Conservation (phyloP, 2,113 vertebrate species). For the Marmota monax region DNA sequence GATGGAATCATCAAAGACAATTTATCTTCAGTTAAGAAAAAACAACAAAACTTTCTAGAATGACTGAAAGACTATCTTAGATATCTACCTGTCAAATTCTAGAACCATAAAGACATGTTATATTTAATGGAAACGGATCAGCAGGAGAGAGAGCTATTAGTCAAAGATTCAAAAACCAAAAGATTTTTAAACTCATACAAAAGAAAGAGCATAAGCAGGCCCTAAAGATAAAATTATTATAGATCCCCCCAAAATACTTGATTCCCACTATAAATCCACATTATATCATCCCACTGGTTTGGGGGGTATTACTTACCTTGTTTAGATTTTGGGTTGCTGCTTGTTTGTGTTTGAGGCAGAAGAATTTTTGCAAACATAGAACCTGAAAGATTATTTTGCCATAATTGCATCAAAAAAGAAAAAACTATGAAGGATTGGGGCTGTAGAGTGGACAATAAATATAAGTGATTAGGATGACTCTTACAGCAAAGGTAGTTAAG, state of each 20-base stretch:
- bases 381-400: slow-evolving; percentile 28
- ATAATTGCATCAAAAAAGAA: background rate
- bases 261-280: slow-evolving; percentile 10
- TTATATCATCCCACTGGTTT: background rate
- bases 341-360: slow-evolving; percentile 4
- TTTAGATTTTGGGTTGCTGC: background rate
- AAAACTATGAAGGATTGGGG: background rate
- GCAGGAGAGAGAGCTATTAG: background rate
- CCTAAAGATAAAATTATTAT: background rate
- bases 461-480: background rate
- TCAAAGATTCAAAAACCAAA: background rate
- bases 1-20: slow-evolving; percentile 43
- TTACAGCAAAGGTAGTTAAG: background rate
- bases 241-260: background rate
- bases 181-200: background rate
- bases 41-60: slow-evolving; percentile 23
- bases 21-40: background rate
- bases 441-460: background rate
- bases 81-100: slow-evolving; percentile 38
- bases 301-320: background rate
- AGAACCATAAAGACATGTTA: background rate
- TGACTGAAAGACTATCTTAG: background rate
- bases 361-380: slow-evolving; percentile 41
- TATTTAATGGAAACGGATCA: slow-evolving; percentile 49
- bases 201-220: background rate